A percentile compares a stretch with the other conserved stretches of the same genome.
These are phyloP conservation scores for Protula sp. DNA, from an alignment of 2,888 invertebrate species.

Conservation along the genomic window DNA sequence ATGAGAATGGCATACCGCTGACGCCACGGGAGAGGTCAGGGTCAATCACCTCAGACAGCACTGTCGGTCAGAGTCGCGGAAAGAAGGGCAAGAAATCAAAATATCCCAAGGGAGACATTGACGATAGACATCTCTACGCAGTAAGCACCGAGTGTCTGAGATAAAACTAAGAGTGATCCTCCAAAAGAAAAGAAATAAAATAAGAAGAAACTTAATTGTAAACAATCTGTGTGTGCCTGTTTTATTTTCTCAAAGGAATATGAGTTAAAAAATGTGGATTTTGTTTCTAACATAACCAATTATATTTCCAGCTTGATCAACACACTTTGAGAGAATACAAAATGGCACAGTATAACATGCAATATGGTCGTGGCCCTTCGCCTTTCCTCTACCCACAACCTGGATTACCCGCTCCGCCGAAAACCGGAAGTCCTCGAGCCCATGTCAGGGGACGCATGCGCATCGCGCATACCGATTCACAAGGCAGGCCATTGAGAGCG, in stretches of 20 bases:
- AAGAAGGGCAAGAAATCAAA: background rate
- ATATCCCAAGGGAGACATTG: constrained; percentile 7
- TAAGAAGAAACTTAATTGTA: no score
- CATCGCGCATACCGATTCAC: background rate
- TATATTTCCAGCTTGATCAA: constrained; percentile 41
- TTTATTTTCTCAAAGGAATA: no score
- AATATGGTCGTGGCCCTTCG: constrained; percentile 30
- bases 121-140: constrained; percentile 6
- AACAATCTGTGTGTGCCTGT: no score
- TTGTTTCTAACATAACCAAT: no score
- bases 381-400: constrained; percentile 38
- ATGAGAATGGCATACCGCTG: background rate
- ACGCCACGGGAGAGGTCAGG: background rate
- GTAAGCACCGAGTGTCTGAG: background rate
- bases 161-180: no score
- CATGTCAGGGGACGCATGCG: constrained; percentile 25
- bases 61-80: background rate
- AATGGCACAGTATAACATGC: constrained; percentile 32
- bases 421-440: constrained; percentile 32
- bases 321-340: constrained; percentile 44
- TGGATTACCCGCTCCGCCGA: constrained; percentile 9
- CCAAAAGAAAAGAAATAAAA: no score
- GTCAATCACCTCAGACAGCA: background rate
- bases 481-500: background rate
- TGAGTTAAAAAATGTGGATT: no score